Percentiles rank a stretch among this genome's conserved stretches.
phyloP scores from a whole-genome alignment of 2,888 invertebrate genomes.

The Agrypnus murinus region DNA sequence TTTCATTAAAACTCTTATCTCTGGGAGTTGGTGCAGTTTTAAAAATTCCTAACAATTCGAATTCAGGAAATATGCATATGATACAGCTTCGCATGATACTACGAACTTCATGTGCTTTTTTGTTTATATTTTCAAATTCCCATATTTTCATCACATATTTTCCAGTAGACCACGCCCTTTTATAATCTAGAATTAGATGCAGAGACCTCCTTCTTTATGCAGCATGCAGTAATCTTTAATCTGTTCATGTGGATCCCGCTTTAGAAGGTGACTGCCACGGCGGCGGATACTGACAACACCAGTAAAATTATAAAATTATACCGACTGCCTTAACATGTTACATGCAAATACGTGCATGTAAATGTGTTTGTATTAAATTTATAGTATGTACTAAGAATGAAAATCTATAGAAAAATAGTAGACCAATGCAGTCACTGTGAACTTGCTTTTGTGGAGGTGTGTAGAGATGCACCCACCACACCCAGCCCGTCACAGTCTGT shows the following conservation, averaged over 20 bases:
- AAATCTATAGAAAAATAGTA: conserved; percentile 55
- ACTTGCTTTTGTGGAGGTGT: conserved; percentile 72
- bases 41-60: conserved; percentile 1
- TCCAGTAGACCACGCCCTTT: conserved; percentile 68
- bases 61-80: no score
- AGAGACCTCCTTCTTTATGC: conserved; percentile 64
- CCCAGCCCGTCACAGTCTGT: conserved; percentile 72
- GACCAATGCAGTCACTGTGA: conserved; percentile 53
- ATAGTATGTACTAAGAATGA: conserved; percentile 50
- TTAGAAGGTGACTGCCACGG: conserved; percentile 61
- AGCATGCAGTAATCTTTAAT: conserved; percentile 63
- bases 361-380: conserved; percentile 19
- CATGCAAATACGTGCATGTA: conserved; percentile 10
- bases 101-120: conserved; percentile 29
- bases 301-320: conserved; percentile 21
- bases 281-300: conserved; percentile 21
- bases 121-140: conserved; percentile 38
- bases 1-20: conserved; percentile 5
- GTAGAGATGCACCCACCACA: conserved; percentile 74
- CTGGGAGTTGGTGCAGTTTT: background rate
- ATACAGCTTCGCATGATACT: no score
- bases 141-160: conserved; percentile 37
- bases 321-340: conserved; percentile 11
- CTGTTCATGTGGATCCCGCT: conserved; percentile 58
- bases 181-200: conserved; percentile 65